A percentile compares a stretch with the other conserved stretches of the same genome.
phyloP scores from a whole-genome alignment of 2,797 vertebrate genomes.

The Petrocephalus sullivani region DNA sequence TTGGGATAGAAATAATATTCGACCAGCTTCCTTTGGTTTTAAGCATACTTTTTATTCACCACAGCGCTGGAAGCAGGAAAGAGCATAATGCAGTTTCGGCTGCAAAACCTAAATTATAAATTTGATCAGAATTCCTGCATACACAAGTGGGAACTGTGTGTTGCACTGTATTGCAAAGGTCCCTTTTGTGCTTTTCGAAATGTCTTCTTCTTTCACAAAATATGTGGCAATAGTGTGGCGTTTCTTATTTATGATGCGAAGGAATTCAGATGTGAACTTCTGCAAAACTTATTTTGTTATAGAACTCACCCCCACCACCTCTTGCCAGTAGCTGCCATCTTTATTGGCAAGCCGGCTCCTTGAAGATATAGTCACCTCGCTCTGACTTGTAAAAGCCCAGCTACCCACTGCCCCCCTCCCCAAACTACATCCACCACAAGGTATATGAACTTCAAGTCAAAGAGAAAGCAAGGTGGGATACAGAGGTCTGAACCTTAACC shows the following conservation, averaged over 20 bases:
- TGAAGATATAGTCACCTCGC: conserved; percentile 31
- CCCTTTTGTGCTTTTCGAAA: neutral
- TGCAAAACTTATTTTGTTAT: neutral
- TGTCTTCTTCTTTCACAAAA: neutral
- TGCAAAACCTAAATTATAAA: neutral
- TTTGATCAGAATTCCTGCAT: neutral
- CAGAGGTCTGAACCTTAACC: conserved; percentile 47
- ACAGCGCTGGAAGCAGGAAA: neutral
- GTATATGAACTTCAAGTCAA: conserved; percentile 27
- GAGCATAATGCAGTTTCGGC: neutral
- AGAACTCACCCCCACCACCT: neutral
- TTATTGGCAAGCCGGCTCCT: conserved; percentile 37
- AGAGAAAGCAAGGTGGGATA: neutral
- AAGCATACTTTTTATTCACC: conserved; percentile 16
- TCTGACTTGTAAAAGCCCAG: conserved; percentile 19
- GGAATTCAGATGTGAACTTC: neutral
- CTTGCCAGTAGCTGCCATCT: conserved; percentile 25
- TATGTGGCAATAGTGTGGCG: neutral
- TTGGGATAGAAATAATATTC: conserved; percentile 64
- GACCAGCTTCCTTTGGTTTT: conserved; percentile 56
- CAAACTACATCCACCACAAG: neutral
- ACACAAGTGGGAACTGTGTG: neutral
- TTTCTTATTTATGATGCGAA: neutral
- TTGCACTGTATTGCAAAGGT: neutral
- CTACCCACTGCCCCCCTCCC: neutral